Conservation (phyloP, 2,888 invertebrate species). For the Xestia sexstrigata region DNA sequence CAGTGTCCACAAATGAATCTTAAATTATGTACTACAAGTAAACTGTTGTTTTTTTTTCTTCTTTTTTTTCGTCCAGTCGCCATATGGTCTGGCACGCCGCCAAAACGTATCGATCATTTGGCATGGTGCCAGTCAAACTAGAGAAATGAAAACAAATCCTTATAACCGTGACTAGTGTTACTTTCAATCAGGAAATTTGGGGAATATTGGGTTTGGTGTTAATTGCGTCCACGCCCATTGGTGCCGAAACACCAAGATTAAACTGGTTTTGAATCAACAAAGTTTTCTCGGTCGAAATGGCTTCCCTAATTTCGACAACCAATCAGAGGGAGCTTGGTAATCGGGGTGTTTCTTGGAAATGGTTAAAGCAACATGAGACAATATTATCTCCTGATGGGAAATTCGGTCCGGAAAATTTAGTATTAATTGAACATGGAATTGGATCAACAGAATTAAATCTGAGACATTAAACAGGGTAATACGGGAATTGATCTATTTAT, state of each 20-base stretch:
- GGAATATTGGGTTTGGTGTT: constrained; percentile 33
- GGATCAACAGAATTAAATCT: background rate
- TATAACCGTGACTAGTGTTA: constrained; percentile 56
- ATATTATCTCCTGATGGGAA: constrained; percentile 1
- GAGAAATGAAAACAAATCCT: constrained; percentile 83
- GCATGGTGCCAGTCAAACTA: constrained; percentile 80
- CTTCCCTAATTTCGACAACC: constrained; percentile 16
- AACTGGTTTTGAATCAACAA: constrained; percentile 22
- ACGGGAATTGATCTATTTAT: background rate
- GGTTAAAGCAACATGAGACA: constrained; percentile 9
- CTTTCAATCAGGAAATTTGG: constrained; percentile 65
- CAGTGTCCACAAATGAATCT: constrained; percentile 65
- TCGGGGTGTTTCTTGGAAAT: constrained; percentile 6
- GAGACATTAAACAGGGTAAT: background rate
- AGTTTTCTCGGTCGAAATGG: constrained; percentile 8
- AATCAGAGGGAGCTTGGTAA: background rate
- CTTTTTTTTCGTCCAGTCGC: constrained; percentile 73
- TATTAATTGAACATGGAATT: constrained; percentile 12
- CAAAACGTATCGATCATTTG: constrained; percentile 87
- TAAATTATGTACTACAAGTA: constrained; percentile 73
- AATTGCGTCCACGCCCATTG: constrained; percentile 42
- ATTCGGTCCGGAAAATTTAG: constrained; percentile 9
- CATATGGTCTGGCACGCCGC: constrained; percentile 82
- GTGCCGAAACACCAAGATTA: constrained; percentile 9
- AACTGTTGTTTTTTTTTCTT: constrained; percentile 67